These are phyloP conservation scores for Protonemura montana DNA, from an alignment of 2,888 invertebrate species.

Conservation along the genomic window DNA sequence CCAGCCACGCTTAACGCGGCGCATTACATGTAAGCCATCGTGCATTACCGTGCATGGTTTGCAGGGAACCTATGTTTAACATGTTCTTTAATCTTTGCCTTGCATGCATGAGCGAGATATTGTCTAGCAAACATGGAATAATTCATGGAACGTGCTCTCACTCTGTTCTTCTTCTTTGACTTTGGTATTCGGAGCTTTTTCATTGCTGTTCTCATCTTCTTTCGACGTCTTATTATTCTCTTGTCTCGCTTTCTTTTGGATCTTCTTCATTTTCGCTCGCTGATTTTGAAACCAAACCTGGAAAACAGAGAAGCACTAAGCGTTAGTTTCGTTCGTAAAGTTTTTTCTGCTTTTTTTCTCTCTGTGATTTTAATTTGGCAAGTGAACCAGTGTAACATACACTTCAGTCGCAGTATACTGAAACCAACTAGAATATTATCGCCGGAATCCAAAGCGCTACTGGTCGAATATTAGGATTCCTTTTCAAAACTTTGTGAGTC, in stretches of 20 bases:
- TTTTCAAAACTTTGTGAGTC: too few species aligned
- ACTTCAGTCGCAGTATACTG: too few species aligned
- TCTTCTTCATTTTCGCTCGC: constrained; percentile 72
- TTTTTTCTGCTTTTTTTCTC: too few species aligned
- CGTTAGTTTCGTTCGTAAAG: background rate
- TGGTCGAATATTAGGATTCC: too few species aligned
- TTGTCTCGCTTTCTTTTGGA: constrained; percentile 70
- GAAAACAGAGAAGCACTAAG: background rate
- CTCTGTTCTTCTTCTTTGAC: constrained; percentile 68
- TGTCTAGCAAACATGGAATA: constrained; percentile 2
- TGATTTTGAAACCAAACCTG: constrained; percentile 74
- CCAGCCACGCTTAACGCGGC: background rate
- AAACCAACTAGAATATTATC: too few species aligned
- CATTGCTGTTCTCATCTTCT: constrained; percentile 57
- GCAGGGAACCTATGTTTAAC: background rate
- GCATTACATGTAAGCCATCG: background rate
- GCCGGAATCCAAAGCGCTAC: too few species aligned
- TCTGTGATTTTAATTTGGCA: too few species aligned
- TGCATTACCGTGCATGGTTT: background rate
- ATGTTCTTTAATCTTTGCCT: background rate
- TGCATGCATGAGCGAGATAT: background rate
- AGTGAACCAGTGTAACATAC: too few species aligned
- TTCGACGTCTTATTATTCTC: constrained; percentile 57
- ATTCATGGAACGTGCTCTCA: constrained; percentile 55
- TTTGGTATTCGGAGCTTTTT: constrained; percentile 63